Evolutionary conservation across 1,140 invertebrate species (phyloP).

Genomic region (Lepidurus arcticus): DNA sequence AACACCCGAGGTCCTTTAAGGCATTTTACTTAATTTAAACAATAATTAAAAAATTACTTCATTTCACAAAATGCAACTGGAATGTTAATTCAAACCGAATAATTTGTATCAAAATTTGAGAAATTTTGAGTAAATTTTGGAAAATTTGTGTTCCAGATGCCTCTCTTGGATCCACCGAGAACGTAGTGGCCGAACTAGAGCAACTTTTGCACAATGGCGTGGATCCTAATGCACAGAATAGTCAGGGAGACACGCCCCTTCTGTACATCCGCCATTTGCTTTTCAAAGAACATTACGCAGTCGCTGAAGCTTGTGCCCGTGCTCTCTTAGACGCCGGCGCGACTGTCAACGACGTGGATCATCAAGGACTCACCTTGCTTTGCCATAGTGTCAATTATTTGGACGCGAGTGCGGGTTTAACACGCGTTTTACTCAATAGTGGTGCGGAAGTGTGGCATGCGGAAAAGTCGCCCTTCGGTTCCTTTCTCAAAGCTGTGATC

Average conservation of each 20-base stretch:
- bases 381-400: conserved; percentile 43
- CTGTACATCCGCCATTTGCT: conserved; percentile 41
- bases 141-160: neutral
- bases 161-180: neutral
- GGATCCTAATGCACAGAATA: conserved; percentile 44
- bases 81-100: too few relatives aligned
- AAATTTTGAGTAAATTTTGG: neutral
- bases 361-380: conserved; percentile 41
- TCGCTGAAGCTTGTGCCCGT: conserved; percentile 39
- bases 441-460: conserved; percentile 43
- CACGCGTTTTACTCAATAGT: conserved; percentile 42
- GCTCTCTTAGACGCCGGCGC: conserved; percentile 42
- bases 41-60: too few relatives aligned
- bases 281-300: conserved; percentile 39
- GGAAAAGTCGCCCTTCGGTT: conserved; percentile 39
- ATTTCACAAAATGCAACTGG: too few relatives aligned
- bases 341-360: conserved; percentile 41
- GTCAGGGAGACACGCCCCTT: conserved; percentile 47
- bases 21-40: too few relatives aligned
- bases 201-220: conserved; percentile 45
- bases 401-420: conserved; percentile 42
- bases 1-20: too few relatives aligned
- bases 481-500: conserved; percentile 40
- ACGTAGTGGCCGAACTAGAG: neutral
- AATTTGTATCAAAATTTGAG: neutral